These are phyloP conservation scores for Chaetophractus vellerosus DNA, from an alignment of 2,797 vertebrate genomes.

Conservation along the genomic window DNA sequence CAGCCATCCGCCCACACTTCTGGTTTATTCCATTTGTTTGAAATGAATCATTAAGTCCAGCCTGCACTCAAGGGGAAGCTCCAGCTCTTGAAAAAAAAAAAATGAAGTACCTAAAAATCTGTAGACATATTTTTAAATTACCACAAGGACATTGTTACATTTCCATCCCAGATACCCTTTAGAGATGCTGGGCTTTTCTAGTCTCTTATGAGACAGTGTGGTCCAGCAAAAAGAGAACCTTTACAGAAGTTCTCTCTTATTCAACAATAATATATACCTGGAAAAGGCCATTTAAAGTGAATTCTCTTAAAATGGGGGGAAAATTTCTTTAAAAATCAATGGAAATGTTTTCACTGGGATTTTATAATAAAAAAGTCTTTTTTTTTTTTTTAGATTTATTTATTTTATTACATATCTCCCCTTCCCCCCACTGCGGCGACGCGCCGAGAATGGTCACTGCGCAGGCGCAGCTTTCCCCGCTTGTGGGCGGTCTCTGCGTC, in stretches of 20 bases:
- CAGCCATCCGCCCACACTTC: neutral
- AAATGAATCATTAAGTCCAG: neutral
- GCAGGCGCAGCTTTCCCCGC: too few relatives aligned
- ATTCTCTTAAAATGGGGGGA: neutral
- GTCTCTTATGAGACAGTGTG: neutral
- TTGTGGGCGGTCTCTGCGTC: too few relatives aligned
- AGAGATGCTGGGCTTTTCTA: neutral
- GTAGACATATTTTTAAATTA: neutral
- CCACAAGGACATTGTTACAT: neutral
- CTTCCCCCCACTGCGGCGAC: too few relatives aligned
- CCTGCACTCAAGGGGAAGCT: neutral
- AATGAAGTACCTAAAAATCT: neutral
- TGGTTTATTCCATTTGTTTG: neutral
- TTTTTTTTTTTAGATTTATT: too few relatives aligned
- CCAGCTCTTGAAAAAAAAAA: conserved; percentile 11
- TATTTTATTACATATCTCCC: too few relatives aligned
- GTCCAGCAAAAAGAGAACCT: neutral
- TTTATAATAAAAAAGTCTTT: conserved; percentile 61
- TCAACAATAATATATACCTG: neutral
- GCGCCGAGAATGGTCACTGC: too few relatives aligned
- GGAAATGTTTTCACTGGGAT: neutral
- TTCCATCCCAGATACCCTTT: neutral
- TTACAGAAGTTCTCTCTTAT: neutral
- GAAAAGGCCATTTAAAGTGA: neutral
- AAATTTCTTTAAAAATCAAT: conserved; percentile 21